Conservation (phyloP, 2,113 vertebrate genomes). For the Uropsilus gracilis region DNA sequence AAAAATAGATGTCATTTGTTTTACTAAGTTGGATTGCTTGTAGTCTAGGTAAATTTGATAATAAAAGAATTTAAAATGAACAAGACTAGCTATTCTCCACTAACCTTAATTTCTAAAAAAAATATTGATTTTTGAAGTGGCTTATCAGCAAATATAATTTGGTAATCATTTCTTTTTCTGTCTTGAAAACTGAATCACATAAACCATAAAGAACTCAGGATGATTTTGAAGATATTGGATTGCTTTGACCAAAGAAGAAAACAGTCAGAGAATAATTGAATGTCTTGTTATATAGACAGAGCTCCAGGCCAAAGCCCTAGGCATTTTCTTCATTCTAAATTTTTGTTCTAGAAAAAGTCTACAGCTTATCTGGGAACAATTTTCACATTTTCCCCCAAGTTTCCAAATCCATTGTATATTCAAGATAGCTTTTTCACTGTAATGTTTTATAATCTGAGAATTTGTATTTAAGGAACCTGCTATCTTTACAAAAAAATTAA, state of each 20-base stretch:
- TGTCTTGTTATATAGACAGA: conserved; percentile 51
- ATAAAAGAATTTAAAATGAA: background rate
- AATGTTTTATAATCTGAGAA: conserved; percentile 64
- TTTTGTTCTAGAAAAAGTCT: conserved; percentile 34
- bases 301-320: conserved; percentile 52
- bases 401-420: conserved; percentile 64
- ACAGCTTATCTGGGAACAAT: conserved; percentile 19
- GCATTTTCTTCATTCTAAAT: background rate
- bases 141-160: conserved; percentile 53
- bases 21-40: background rate
- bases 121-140: conserved; percentile 46
- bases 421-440: conserved; percentile 44
- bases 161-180: conserved; percentile 24
- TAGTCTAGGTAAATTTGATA: conserved; percentile 9
- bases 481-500: conserved; percentile 45
- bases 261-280: conserved; percentile 45
- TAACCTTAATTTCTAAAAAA: conserved; percentile 58
- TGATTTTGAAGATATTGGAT: conserved; percentile 63
- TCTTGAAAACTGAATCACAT: conserved; percentile 53
- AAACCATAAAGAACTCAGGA: conserved; percentile 53
- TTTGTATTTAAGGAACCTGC: conserved; percentile 73
- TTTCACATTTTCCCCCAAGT: background rate
- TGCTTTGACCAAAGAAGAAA: conserved; percentile 58
- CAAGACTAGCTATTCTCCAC: background rate
- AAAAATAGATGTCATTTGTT: background rate